Base-by-base conservation (phyloP, 2,113 vertebrate genomes). In the Felis catus region DNA sequence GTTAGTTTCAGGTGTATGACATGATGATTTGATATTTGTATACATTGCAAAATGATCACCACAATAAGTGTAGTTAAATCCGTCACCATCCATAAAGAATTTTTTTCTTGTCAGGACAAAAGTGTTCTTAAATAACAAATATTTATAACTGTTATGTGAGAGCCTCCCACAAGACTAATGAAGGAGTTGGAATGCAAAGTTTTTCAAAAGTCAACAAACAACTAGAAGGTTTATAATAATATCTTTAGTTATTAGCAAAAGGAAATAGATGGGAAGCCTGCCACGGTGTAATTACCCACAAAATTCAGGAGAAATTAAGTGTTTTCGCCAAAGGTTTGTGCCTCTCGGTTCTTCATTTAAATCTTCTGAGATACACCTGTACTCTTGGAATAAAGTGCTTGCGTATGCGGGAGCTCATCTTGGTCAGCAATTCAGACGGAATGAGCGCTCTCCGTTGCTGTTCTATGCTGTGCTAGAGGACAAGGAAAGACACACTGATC, bases 51-150 rank as follows among this genome's bases (percentile, higher is more conserved):
- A 53, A 79, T 53, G 48, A 79, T 79, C 76, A 79, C 48, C 31
- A 1, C 8, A 51, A 31, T 79, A n/a, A 33, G 48, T 79, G 10
- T 79, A 51, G 4, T 53, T 79, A 79, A 79, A 53, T 53, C 48
- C 6, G 18, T 53, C 48, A 79, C 76, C 48, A 12, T 79, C 53
- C 10, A 3, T 79, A 79, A 53, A 79, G 51, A 31, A 33, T 53
- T 79, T 79, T 71, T 79, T 79, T 53, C 76, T 33, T 33, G 45
- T 79, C 76, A 53, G 11, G 45, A 79, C 29, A 33, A 79, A 73
- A 53, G 8, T 53, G 9, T 89, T 95, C 48, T 95, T 33, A 94
- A 90, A 93, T 45, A 63, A 58, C 45, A 93, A 93, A 80, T 84
- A 45, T 80, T 83, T 87, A 65, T 73, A 45, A 65, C 45, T 51